Evolutionary conservation across 2,888 invertebrate genomes (phyloP), one percentile per base, ranked within the genome.

Genomic region (Tetragonisca angustula): DNA sequence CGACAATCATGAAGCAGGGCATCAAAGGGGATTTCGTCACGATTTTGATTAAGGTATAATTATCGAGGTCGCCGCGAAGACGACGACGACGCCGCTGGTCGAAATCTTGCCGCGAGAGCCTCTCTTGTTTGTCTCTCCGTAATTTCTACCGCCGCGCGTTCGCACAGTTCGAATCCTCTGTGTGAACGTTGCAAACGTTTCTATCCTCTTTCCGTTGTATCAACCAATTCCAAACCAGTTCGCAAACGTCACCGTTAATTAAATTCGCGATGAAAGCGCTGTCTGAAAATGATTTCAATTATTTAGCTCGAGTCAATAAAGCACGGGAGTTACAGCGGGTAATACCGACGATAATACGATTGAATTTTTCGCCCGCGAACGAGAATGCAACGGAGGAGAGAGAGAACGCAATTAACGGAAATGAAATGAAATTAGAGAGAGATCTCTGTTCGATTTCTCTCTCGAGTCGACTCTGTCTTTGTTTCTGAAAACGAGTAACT

Each of bases 21-120:
- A 64, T 80, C 71, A 71, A 76, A 86, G 69, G 86, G 56, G 77
- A 83, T 77, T 86, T 83, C 75, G 77, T 74, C 65, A 65, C 75
- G 77, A 83, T 80, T 86, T 77, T 86, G 83, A 83, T 86, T 83
- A 80, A 86, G 83, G 86, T 80, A 71, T 83, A 83, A 86, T 86
- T 86, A 86, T 86, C 62, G 73, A 67, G 65, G 75, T 59, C 65
- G 79, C 56, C 73, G 3, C 15, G 61, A 49, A 81, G 81, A 64
- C 76, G 73, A 65, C 65, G 81, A 64, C 76, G 73, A 65, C 65
- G 69, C 82, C 82, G 72, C 21, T 52, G 72, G 68, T 69, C 68
- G 54, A 82, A 78, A 86, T 86, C 76, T 86, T 61, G 76, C 76
- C 76, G 79, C 65, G 36, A 67, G 56, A 56, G 73, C 76, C 61